phyloP scores from a whole-genome alignment of 2,113 vertebrate species.

The Ageneiosus marmoratus region DNA sequence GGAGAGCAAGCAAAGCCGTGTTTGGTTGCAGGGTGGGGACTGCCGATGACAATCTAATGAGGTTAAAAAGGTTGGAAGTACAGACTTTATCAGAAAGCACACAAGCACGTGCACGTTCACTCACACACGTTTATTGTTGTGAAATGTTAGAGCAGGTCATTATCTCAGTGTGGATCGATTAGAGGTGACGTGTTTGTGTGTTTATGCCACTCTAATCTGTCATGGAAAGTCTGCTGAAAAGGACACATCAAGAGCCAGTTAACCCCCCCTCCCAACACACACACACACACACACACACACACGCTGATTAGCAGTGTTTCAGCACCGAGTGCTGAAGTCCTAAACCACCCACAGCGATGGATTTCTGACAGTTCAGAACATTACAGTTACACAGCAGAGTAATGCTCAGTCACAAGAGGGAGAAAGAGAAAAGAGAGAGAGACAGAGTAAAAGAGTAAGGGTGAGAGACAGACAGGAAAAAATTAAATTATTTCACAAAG shows the following conservation, averaged over 20 bases:
- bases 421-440: slow-evolving; percentile 5
- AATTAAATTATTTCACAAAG: neutral
- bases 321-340: slow-evolving; percentile 26
- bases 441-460: no score
- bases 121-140: neutral
- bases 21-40: slow-evolving; percentile 30
- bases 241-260: neutral
- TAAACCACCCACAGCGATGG: slow-evolving; percentile 41
- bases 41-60: slow-evolving; percentile 6
- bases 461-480: neutral
- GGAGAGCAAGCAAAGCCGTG: neutral
- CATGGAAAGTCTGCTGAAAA: slow-evolving; percentile 8
- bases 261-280: neutral
- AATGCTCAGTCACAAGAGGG: slow-evolving; percentile 5
- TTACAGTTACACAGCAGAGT: slow-evolving; percentile 43
- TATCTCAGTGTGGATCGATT: slow-evolving; percentile 16
- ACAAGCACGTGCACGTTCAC: neutral
- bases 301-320: slow-evolving; percentile 37
- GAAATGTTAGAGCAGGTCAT: neutral
- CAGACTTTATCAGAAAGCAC: slow-evolving; percentile 18
- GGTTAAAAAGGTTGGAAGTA: slow-evolving; percentile 34
- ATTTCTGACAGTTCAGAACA: slow-evolving; percentile 30
- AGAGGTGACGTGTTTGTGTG: neutral
- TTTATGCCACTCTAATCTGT: slow-evolving; percentile 19
- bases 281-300: slow-evolving; percentile 14